Evolutionary conservation across 2,113 vertebrate species (phyloP), one percentile per base, ranked within the genome.

Genomic region (Salvelinus alpinus): DNA sequence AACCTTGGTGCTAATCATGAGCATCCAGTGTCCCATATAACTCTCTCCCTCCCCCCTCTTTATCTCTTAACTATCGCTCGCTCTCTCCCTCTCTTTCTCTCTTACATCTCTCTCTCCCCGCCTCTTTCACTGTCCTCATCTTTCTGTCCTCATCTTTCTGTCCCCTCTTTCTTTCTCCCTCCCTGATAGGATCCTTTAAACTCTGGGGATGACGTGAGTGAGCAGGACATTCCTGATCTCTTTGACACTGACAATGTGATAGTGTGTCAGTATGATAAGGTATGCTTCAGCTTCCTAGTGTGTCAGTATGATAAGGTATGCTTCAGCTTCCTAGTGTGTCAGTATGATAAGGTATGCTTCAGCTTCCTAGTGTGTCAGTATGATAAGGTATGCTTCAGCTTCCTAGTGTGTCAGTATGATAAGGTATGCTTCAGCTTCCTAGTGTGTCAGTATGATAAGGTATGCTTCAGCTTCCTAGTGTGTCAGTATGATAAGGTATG

Each of bases 231-330:
- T 78, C 94, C 96, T 4, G 97, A 99, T 88, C 92, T 98, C 79
- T 99, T 99, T 90, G 97, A 99, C 85, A 97, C 96, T 0, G 95
- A 98, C 82, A 98, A 98, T 44, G 94, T 99, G 25, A 96, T 99
- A 0, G 25, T 25, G 25, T 25, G 25, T 27, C 27, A 27, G 25
- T 25, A 25, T 27, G 3, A 29, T 29, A 29, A 1, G 29, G 29
- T 31, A 31, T 31, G 29, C 31, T 0, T 34, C 0, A 34, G 2
- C 47, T 18, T 54, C 51, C 51, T 34, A 34, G 31, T 34, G 31
- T 34, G 7, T 6, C 7, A 34, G 6, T 25, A 25, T 25, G 25
- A 11, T 44, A 11, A 0, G 1, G 31, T 34, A 34, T 34, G 31
- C 31, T 27, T 27, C 27, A 27, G 27, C 27, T 27, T 27, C 27